Evolutionary conservation across 2,113 vertebrate species (phyloP), one percentile per base, ranked within the genome.

Genomic region (Petroica traversi): DNA sequence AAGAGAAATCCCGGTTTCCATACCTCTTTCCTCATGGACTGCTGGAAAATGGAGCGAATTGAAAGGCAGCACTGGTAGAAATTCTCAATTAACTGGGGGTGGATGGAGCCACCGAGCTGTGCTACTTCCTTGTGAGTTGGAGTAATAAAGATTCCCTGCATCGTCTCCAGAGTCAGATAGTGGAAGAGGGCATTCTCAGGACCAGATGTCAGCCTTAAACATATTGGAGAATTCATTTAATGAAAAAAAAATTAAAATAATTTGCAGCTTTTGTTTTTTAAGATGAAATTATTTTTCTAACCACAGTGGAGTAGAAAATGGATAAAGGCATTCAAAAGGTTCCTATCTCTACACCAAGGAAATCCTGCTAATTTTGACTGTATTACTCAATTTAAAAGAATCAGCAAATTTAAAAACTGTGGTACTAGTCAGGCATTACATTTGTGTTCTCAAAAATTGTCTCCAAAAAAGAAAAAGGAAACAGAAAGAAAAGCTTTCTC

Each of bases 51-150:
- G 1, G 98, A 98, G 26, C 98, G 98, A 82, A 99, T 99, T 68
- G 99, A 99, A 73, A 99, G 98, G 96, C 99, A 99, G 97, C 99
- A 99, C 76, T 98, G 99, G 98, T 99, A 98, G 96, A 99, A 99
- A 96, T 99, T 99, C 92, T 98, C 98, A 41, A 99, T 99, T 85
- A 99, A 98, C 88, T 98, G 99, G 3, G 99, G 98, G 92, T 99
- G 99, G 78, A 99, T 96, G 78, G 98, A 98, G 92, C 99, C 99
- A 11, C 98, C 97, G 0, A 99, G 98, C 95, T 98, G 98, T 64
- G 98, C 97, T 86, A 99, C 97, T 54, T 99, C 99, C 89, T 97
- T 98, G 96, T 99, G 99, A 63, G 99, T 99, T 25, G 99, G 99
- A 52, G 99, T 98, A 78, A 99, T 99, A 93, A 99, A 99, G 97